These are phyloP conservation scores for Drosophila mayaguana DNA, from an alignment of 2,888 invertebrate genomes.

Conservation along the genomic window DNA sequence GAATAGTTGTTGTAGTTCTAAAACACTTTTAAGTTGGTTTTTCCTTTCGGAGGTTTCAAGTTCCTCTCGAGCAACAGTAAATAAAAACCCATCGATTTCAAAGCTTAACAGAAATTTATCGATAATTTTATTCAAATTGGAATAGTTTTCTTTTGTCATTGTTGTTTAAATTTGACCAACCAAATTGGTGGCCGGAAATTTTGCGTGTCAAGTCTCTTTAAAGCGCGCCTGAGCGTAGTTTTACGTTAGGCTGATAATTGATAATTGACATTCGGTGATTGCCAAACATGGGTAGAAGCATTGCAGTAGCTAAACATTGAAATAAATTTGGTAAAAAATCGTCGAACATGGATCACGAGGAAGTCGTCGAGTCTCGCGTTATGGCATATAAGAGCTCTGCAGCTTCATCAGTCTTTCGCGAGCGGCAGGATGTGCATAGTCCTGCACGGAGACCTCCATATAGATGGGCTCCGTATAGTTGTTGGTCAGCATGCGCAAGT, in stretches of 20 bases:
- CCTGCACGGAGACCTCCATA: slow-evolving; percentile 49
- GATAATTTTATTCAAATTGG: background rate
- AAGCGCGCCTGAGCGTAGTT: background rate
- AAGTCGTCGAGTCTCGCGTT: too few relatives aligned
- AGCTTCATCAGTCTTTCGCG: background rate
- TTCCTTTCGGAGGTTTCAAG: too few relatives aligned
- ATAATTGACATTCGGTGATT: background rate
- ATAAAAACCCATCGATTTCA: too few relatives aligned
- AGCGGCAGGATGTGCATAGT: slow-evolving; percentile 2
- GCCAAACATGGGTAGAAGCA: background rate
- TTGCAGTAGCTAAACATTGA: background rate
- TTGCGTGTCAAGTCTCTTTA: background rate
- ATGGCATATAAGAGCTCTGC: background rate
- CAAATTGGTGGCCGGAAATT: background rate
- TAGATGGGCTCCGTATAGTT: slow-evolving; percentile 43
- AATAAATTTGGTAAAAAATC: background rate
- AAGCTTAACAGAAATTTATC: too few relatives aligned
- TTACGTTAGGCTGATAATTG: background rate
- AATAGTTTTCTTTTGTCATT: background rate
- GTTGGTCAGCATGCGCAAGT: slow-evolving; percentile 48
- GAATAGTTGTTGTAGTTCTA: too few relatives aligned
- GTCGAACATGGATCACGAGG: background rate
- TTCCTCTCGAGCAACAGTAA: too few relatives aligned
- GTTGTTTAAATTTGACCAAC: background rate
- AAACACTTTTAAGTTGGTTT: too few relatives aligned